These are phyloP conservation scores for Tanytarsus gracilentus DNA, from an alignment of 2,888 invertebrate genomes.

Conservation along the genomic window DNA sequence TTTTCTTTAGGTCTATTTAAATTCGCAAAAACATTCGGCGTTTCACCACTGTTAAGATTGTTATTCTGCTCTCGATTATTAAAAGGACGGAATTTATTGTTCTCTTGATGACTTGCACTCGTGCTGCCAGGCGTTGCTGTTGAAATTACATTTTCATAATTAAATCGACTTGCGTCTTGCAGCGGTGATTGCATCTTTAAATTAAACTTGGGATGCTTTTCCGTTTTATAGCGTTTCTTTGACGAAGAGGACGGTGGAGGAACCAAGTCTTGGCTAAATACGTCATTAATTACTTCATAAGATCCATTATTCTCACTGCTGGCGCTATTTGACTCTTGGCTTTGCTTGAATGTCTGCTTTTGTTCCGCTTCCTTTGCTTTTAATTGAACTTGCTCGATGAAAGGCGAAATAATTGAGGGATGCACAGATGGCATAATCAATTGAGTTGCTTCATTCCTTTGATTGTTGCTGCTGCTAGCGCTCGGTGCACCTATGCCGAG, in stretches of 20 bases:
- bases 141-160: conserved; percentile 26
- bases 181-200: conserved; percentile 26
- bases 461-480: neutral
- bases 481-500: too few species aligned
- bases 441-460: too few species aligned
- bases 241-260: conserved; percentile 15
- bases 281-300: conserved; percentile 22
- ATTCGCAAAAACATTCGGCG: conserved; percentile 30
- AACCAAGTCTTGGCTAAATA: conserved; percentile 20
- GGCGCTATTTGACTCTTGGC: conserved; percentile 6
- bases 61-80: neutral
- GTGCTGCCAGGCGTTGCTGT: conserved; percentile 14
- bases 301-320: conserved; percentile 13
- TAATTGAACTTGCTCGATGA: conserved; percentile 19
- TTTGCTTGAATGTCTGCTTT: neutral
- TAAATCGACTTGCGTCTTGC: conserved; percentile 28
- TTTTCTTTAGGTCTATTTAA: conserved; percentile 29
- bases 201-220: conserved; percentile 12
- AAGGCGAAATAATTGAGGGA: conserved; percentile 19
- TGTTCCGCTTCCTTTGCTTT: conserved; percentile 25
- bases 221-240: neutral
- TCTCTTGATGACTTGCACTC: too few species aligned
- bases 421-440: conserved; percentile 12
- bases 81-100: too few species aligned
- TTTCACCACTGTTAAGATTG: conserved; percentile 4